Percentiles rank a stretch among this genome's conserved stretches.
Evolutionary conservation across 1,140 invertebrate species (phyloP).

Genomic region (Phenacoccus solenopsis): DNA sequence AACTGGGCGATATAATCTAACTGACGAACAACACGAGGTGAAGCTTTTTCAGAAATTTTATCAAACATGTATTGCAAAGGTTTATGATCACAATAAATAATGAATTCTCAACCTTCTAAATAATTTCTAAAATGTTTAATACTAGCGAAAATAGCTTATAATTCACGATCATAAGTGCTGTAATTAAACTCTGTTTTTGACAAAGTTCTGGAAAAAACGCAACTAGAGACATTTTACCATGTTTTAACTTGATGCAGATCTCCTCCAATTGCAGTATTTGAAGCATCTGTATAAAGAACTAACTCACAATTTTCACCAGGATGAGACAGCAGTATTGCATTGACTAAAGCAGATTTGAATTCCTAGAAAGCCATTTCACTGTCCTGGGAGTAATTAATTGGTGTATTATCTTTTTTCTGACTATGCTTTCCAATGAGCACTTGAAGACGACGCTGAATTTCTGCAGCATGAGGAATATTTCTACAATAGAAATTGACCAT

Average conservation of each 20-base stretch:
- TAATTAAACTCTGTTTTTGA: slow-evolving; percentile 28
- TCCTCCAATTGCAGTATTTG: slow-evolving; percentile 29
- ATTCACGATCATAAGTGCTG: slow-evolving; percentile 32
- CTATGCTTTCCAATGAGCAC: slow-evolving; percentile 11
- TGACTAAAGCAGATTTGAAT: slow-evolving; percentile 25
- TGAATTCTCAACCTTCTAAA: slow-evolving; percentile 28
- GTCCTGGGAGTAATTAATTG: slow-evolving; percentile 13
- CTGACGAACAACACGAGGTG: slow-evolving; percentile 28
- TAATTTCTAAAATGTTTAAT: slow-evolving; percentile 29
- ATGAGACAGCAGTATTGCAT: slow-evolving; percentile 21
- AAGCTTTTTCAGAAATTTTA: slow-evolving; percentile 28
- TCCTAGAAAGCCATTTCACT: slow-evolving; percentile 25
- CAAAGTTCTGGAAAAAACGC: slow-evolving; percentile 34
- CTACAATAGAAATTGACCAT: slow-evolving; percentile 32
- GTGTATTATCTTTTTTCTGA: slow-evolving; percentile 24
- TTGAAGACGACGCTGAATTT: slow-evolving; percentile 22
- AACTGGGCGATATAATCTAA: slow-evolving; percentile 29
- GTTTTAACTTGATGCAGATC: slow-evolving; percentile 31
- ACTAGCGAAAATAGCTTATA: slow-evolving; percentile 29
- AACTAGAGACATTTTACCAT: slow-evolving; percentile 29
- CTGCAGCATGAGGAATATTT: slow-evolving; percentile 28
- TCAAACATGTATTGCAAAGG: slow-evolving; percentile 28
- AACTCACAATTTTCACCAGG: not conserved
- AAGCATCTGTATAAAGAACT: slow-evolving; percentile 25
- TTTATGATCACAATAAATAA: slow-evolving; percentile 32